These are phyloP conservation scores for Mormyrus hasselquistii DNA, from an alignment of 2,797 vertebrate genomes.

Conservation along the genomic window DNA sequence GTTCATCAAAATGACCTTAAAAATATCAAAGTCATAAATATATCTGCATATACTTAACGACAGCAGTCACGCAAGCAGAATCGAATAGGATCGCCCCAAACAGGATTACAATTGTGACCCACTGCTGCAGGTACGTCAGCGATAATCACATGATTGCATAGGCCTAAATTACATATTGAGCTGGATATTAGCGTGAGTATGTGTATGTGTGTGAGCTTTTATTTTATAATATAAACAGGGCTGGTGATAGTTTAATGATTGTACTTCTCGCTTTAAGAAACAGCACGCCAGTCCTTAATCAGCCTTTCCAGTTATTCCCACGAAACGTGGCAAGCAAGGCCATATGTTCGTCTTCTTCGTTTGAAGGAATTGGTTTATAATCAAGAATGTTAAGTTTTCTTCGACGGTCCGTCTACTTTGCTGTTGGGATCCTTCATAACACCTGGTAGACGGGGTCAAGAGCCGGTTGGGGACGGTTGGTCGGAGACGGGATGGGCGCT, in stretches of 20 bases:
- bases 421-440: conserved; percentile 61
- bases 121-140: neutral
- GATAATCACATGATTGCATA: neutral
- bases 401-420: conserved; percentile 2
- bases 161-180: neutral
- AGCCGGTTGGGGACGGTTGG: conserved; percentile 48
- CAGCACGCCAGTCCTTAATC: neutral
- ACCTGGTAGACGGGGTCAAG: conserved; percentile 83
- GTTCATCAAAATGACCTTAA: conserved; percentile 20
- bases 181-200: neutral
- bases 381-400: neutral
- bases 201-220: neutral
- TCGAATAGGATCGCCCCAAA: neutral
- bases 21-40: conserved; percentile 35
- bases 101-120: neutral
- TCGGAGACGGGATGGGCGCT: conserved; percentile 56
- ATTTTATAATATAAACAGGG: neutral
- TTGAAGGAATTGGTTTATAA: conserved; percentile 39
- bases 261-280: neutral
- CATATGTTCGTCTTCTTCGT: conserved; percentile 38
- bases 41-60: conserved; percentile 32
- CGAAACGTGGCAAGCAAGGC: conserved; percentile 7
- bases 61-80: conserved; percentile 13
- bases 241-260: neutral
- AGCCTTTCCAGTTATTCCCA: conserved; percentile 21